Base-by-base conservation (phyloP, 1,140 invertebrate genomes). In the Telenomus remus region DNA sequence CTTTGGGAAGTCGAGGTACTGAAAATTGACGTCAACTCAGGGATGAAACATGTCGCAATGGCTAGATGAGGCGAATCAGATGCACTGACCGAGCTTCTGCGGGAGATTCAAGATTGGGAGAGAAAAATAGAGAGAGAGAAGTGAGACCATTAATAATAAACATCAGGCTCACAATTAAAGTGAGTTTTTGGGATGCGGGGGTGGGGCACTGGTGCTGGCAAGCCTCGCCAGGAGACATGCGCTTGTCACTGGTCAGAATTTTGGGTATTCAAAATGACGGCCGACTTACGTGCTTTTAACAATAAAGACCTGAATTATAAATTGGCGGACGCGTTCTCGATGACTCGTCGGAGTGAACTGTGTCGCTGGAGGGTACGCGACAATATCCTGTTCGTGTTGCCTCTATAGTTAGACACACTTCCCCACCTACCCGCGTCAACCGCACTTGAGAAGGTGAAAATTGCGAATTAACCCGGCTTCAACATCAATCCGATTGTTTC, bases 401-500 rank as follows among this genome's bases (percentile, higher is more conserved):
- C 85, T 84, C 85, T 87, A 87, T 87, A 87, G 85, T 86, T 87
- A 87, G 86, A 81, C 70, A 74, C 76, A 78, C 79, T 78, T 76
- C 79, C 74, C 83, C 80, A 79, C 76, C 79, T 64, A 81, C 77
- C 78, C 79, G 68, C 71, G 55, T 61, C 35, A 49, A 27, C 33
- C 33, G 55, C 50, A 53, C 59, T 59, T 46, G 47, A 59, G 63
- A 70, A 70, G 64, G 43, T 65, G 64, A 73, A 63, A 61, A 74
- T 63, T 65, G 66, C 47, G 15, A 53, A 34, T 50, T 69, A 60
- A 75, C 19, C 43, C 60, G 27, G 64, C 3, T 27, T 7, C 44
- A 50, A 65, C 63, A 19, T 33, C 44, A 49, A 65, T 56, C 49
- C 49, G 34, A 65, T 65, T 65, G 63, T 65, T 51, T 10, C 14